phyloP scores from a whole-genome alignment of 2,888 invertebrate genomes.

The Erebia aethiops region DNA sequence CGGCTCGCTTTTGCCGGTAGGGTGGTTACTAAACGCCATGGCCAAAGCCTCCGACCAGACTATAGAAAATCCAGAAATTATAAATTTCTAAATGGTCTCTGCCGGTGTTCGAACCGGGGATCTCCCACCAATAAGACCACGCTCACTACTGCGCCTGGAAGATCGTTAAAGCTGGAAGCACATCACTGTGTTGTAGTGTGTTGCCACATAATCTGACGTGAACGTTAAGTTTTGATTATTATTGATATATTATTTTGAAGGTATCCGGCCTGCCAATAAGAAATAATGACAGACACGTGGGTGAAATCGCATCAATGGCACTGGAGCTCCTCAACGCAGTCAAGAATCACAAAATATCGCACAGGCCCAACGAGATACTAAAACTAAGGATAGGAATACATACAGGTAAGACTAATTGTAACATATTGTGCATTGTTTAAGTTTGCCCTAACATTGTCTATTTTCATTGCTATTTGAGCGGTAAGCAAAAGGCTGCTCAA shows the following conservation, averaged over 20 bases:
- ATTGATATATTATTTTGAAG: conserved; percentile 62
- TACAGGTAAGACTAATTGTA: conserved; percentile 84
- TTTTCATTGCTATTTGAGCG: no score
- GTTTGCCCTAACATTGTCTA: no score
- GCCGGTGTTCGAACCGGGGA: no score
- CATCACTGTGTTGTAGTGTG: no score
- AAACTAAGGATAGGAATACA: conserved; percentile 96
- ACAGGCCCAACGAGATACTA: conserved; percentile 93
- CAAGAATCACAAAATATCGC: conserved; percentile 93
- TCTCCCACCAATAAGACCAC: no score
- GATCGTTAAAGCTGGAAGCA: no score
- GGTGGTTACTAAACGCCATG: neutral
- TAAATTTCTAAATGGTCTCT: no score
- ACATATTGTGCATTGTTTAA: neutral
- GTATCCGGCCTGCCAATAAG: conserved; percentile 94
- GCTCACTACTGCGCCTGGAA: no score
- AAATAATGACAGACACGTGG: conserved; percentile 93
- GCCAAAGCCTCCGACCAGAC: neutral
- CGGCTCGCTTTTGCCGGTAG: neutral
- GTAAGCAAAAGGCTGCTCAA: no score
- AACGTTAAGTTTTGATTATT: no score
- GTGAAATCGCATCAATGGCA: conserved; percentile 97
- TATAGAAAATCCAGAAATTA: neutral
- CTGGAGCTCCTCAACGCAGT: conserved; percentile 92
- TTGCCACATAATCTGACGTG: no score